Evolutionary conservation across 2,113 vertebrate species (phyloP).

Genomic region (Microcebus ravelobensis): DNA sequence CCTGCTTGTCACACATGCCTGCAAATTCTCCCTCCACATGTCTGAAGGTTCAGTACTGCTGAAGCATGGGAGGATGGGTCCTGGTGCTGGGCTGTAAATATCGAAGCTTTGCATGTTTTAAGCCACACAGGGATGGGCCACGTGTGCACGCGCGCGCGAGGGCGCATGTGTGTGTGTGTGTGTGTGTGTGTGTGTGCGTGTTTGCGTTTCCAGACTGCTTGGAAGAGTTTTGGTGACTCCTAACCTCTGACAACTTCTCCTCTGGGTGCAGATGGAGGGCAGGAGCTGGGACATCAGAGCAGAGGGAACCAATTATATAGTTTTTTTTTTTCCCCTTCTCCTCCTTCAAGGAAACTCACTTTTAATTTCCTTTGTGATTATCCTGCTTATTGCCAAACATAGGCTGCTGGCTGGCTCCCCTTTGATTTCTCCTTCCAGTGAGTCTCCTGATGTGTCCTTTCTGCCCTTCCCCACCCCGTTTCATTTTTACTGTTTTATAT

Average conservation of each 20-base stretch:
- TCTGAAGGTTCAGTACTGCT: not conserved
- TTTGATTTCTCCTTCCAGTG: constrained; percentile 21
- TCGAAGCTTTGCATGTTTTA: not conserved
- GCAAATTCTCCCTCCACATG: not conserved
- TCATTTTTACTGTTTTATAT: constrained; percentile 31
- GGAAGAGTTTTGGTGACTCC: not conserved
- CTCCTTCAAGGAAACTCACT: constrained; percentile 40
- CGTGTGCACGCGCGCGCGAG: fast-evolving
- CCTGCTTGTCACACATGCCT: fast-evolving
- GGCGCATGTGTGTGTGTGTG: no score
- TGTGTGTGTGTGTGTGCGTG: fast-evolving
- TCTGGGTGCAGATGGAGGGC: constrained; percentile 43
- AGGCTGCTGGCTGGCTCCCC: not conserved
- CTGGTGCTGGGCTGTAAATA: not conserved
- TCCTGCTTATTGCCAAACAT: constrained; percentile 29
- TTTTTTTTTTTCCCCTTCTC: no score
- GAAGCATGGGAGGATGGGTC: not conserved
- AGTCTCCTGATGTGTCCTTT: not conserved
- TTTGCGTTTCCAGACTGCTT: not conserved
- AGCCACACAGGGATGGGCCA: not conserved
- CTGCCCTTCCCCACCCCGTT: not conserved
- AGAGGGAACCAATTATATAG: constrained; percentile 53
- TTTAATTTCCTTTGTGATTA: constrained; percentile 64
- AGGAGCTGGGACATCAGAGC: constrained; percentile 15
- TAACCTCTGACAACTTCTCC: not conserved